These are phyloP conservation scores for Acropternis orthonyx DNA, from an alignment of 2,797 vertebrate genomes.

Conservation along the genomic window DNA sequence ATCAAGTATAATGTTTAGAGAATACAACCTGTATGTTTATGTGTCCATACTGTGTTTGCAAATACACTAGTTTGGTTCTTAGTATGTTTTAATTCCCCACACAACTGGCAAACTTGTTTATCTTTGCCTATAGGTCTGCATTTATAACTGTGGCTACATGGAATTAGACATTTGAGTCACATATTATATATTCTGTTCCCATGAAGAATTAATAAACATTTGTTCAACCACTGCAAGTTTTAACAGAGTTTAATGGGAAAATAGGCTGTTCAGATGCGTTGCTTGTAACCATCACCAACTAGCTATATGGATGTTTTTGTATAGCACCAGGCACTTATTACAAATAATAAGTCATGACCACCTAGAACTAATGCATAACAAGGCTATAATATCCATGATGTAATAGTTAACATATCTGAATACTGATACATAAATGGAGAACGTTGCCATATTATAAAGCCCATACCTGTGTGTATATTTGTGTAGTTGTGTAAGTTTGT, in stretches of 20 bases:
- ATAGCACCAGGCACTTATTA: not conserved
- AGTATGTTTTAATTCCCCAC: not conserved
- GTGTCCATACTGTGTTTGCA: not conserved
- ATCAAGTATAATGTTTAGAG: not conserved
- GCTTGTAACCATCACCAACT: not conserved
- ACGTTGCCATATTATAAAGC: not conserved
- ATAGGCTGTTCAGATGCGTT: not conserved
- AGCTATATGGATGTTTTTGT: not conserved
- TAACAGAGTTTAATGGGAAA: not conserved
- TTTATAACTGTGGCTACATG: not conserved
- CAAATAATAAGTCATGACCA: not conserved
- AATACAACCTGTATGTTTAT: not conserved
- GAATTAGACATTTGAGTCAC: not conserved
- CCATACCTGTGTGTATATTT: not conserved
- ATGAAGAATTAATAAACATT: slow-evolving; percentile 8
- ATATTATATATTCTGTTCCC: not conserved
- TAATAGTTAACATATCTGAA: not conserved
- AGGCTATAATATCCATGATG: not conserved
- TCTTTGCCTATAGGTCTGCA: not conserved
- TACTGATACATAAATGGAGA: not conserved
- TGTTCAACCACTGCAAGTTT: slow-evolving; percentile 17
- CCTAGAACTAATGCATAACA: not conserved
- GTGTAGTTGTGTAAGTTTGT: not conserved
- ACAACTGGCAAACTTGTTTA: not conserved
- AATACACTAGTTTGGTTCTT: not conserved